These are phyloP conservation scores for Gari tellinella DNA, from an alignment of 2,888 invertebrate genomes.

Conservation along the genomic window DNA sequence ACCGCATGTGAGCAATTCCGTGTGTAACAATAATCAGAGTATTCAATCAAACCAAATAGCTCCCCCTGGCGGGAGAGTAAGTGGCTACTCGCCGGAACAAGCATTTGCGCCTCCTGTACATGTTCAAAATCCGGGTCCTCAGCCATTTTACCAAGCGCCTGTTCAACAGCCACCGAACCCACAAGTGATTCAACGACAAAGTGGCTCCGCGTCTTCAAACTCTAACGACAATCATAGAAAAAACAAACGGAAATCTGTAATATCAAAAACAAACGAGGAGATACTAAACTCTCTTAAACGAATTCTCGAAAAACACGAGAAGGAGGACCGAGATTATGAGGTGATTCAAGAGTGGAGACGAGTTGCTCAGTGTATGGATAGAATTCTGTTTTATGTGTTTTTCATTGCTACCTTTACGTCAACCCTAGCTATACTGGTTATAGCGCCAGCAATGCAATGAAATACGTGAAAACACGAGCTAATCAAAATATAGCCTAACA, in stretches of 20 bases:
- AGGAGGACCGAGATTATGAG: slow-evolving; percentile 82
- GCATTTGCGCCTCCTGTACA: slow-evolving; percentile 5
- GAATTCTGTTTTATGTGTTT: slow-evolving; percentile 87
- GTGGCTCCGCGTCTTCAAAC: neutral
- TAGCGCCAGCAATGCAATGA: slow-evolving; percentile 83
- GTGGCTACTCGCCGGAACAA: neutral
- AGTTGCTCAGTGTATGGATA: slow-evolving; percentile 86
- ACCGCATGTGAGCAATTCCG: neutral
- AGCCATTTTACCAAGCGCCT: slow-evolving; percentile 10
- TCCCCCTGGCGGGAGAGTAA: neutral
- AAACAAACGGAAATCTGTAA: slow-evolving; percentile 37
- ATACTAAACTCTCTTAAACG: slow-evolving; percentile 84
- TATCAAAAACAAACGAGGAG: slow-evolving; percentile 83
- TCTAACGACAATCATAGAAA: slow-evolving; percentile 37
- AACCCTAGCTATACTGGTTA: slow-evolving; percentile 85
- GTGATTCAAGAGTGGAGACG: slow-evolving; percentile 86
- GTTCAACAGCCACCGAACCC: neutral
- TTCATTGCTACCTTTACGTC: slow-evolving; percentile 85
- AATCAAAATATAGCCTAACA: no score
- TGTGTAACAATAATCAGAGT: slow-evolving; percentile 6
- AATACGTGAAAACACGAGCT: no score
- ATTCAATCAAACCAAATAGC: slow-evolving; percentile 3
- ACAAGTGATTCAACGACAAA: neutral
- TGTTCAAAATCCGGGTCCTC: slow-evolving; percentile 11
- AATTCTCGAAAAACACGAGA: slow-evolving; percentile 85